phyloP scores from a whole-genome alignment of 2,113 vertebrate species.

The Colinus virginianus region DNA sequence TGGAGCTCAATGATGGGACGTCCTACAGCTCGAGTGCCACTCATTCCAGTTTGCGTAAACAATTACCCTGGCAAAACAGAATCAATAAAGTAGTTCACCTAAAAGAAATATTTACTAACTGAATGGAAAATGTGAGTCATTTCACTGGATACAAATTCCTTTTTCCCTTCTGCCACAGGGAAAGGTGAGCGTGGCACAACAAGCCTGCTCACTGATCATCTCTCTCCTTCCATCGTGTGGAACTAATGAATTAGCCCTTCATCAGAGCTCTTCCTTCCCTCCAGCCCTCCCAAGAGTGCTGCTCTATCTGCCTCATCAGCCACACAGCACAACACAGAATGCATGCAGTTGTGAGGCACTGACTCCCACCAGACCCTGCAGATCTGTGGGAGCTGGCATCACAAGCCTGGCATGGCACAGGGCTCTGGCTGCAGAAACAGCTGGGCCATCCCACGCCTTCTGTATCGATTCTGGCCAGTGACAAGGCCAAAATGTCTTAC shows the following conservation, averaged over 20 bases:
- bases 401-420: background rate
- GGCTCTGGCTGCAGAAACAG: background rate
- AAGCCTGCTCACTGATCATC: background rate
- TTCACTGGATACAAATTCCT: background rate
- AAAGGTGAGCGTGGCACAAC: background rate
- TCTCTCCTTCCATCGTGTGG: background rate
- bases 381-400: background rate
- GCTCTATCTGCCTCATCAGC: background rate
- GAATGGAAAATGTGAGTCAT: background rate
- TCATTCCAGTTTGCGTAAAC: background rate
- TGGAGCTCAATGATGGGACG: background rate
- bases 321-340: background rate
- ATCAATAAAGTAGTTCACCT: background rate
- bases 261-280: background rate
- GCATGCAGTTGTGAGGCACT: background rate
- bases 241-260: background rate
- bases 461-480: background rate
- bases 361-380: background rate
- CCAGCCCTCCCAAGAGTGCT: background rate
- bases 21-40: background rate
- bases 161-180: background rate
- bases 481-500: background rate
- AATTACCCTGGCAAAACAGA: background rate
- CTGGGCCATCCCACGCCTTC: background rate
- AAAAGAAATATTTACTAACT: background rate